These are phyloP conservation scores for Agrotis exclamationis DNA, from an alignment of 2,888 invertebrate species.

Conservation along the genomic window DNA sequence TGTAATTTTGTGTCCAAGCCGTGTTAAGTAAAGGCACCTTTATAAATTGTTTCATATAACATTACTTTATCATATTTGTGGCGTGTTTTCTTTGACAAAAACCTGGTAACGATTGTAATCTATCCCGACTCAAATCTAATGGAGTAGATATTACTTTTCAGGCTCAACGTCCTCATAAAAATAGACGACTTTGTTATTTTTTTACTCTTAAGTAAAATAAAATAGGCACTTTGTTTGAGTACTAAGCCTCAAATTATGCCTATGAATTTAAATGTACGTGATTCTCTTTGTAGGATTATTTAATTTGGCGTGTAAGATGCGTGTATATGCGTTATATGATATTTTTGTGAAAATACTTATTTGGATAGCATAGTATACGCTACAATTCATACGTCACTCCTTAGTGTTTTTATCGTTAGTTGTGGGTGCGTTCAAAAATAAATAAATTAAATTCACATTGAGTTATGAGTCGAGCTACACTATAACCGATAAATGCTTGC, in stretches of 20 bases:
- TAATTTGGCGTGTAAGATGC: neutral
- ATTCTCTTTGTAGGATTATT: constrained; percentile 27
- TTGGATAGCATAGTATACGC: neutral
- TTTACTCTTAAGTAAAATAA: constrained; percentile 33
- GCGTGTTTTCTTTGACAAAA: constrained; percentile 13
- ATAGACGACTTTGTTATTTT: constrained; percentile 40
- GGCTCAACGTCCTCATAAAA: constrained; percentile 37
- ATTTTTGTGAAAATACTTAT: neutral
- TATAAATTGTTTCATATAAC: neutral
- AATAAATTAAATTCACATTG: too few relatives aligned
- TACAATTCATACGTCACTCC: too few relatives aligned
- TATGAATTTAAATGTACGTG: constrained; percentile 40
- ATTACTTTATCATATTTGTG: constrained; percentile 2
- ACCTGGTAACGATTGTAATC: constrained; percentile 47
- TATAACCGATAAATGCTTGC: too few relatives aligned
- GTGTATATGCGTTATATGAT: neutral
- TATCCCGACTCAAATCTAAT: constrained; percentile 50
- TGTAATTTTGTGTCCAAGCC: neutral
- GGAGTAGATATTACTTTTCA: constrained; percentile 41
- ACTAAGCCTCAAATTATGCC: constrained; percentile 44
- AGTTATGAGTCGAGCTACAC: too few relatives aligned
- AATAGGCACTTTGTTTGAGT: constrained; percentile 39
- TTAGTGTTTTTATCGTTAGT: too few relatives aligned
- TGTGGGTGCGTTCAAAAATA: too few relatives aligned
- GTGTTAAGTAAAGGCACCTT: neutral